Evolutionary conservation across 2,888 invertebrate species (phyloP), one percentile per base, ranked within the genome.

Genomic region (Synanthedon vespiformis): DNA sequence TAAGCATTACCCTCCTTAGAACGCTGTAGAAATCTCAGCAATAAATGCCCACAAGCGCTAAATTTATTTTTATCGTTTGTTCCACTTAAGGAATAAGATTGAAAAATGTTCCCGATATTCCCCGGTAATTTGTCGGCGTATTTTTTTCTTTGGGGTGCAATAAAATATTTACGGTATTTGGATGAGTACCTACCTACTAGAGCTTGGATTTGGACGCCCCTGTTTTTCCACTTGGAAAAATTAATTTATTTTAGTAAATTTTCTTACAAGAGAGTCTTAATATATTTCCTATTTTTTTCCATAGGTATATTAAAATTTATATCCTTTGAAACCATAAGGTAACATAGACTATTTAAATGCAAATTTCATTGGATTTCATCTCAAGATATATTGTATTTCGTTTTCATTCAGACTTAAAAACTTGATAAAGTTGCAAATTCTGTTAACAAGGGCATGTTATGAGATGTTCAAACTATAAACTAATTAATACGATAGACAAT

Each of bases 61-160:
- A 82, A 84, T 85, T 82, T 81, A 81, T 78, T 81, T 84, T 86
- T 85, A 87, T 87, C 74, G 84, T 78, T 77, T 74, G 74, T 76
- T 77, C 79, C 84, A 87, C 86, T 86, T 83, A 85, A 83, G 80
- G 74, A 80, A 84, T 82, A 78, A 78, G 83, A 85, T 82, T 85
- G 84, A 80, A 83, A 84, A 84, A 77, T 77, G 74, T 72, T 77
- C 74, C 73, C 74, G 73, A 83, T 82, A 80, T 82, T 80, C 78
- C 67, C 72, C 73, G 64, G 71, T 80, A 81, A 81, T 83, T 81
- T 79, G 68, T 70, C 70, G 68, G 66, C 68, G 67, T 73, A 74
- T 80, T 84, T 80, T n/a, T 82, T 84, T 81, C 72, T 72, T 65
- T 62, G 57, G 62, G 56, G 62, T 56, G 62, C 77, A 72, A 74